These are phyloP conservation scores for Chelonus formosanus DNA, from an alignment of 2,888 invertebrate genomes.

Conservation along the genomic window DNA sequence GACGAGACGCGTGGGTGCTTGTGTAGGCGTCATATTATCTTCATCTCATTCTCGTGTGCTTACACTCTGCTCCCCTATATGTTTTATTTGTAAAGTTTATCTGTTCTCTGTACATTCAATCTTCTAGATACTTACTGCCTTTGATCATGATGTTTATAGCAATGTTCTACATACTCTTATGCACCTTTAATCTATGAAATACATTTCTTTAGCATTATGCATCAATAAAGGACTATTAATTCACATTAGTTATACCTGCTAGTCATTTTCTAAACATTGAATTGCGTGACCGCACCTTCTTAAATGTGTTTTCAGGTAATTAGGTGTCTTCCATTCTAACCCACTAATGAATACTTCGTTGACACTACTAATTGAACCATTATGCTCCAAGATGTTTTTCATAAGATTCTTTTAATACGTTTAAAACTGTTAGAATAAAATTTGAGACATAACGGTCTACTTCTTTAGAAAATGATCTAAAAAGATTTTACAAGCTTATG, in stretches of 20 bases:
- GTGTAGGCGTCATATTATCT: constrained; percentile 15
- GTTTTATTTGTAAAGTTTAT: constrained; percentile 1
- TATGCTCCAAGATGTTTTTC: background rate
- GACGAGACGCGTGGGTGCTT: constrained; percentile 12
- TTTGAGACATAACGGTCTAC: too few relatives aligned
- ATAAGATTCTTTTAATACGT: background rate
- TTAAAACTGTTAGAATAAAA: too few relatives aligned
- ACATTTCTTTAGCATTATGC: too few relatives aligned
- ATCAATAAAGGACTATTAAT: too few relatives aligned
- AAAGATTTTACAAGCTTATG: too few relatives aligned
- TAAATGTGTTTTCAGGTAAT: constrained; percentile 39
- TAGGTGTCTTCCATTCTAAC: constrained; percentile 24
- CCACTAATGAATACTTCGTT: constrained; percentile 24
- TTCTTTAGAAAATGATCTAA: too few relatives aligned
- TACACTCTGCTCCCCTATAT: constrained; percentile 8
- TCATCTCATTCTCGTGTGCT: constrained; percentile 7
- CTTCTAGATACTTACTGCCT: too few relatives aligned
- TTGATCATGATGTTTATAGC: too few relatives aligned
- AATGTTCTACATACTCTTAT: too few relatives aligned
- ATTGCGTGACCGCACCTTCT: constrained; percentile 33
- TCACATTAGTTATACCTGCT: too few relatives aligned
- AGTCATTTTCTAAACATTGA: constrained; percentile 9
- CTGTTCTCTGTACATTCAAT: background rate
- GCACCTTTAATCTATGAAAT: too few relatives aligned
- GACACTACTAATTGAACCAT: constrained; percentile 25